A percentile compares a stretch with the other conserved stretches of the same genome.
Evolutionary conservation across 2,888 invertebrate species (phyloP).

Genomic region (Neria commutata): DNA sequence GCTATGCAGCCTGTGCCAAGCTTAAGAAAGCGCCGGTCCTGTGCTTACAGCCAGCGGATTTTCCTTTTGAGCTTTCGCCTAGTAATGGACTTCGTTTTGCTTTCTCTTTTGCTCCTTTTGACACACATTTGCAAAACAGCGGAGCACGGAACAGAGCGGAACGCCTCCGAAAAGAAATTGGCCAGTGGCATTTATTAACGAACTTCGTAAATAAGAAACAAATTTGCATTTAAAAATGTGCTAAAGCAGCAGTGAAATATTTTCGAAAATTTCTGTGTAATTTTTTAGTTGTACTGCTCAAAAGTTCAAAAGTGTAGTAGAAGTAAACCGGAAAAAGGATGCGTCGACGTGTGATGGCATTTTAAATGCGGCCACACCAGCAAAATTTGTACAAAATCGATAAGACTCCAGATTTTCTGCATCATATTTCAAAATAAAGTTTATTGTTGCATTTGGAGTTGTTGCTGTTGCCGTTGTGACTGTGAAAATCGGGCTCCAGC

Average conservation of each 20-base stretch:
- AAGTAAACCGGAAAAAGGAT: not conserved
- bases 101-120: constrained; percentile 32
- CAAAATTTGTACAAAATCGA: constrained; percentile 31
- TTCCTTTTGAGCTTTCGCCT: not conserved
- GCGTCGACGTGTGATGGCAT: not conserved
- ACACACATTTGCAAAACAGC: constrained; percentile 33
- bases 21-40: too few relatives aligned
- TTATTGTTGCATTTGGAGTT: not conserved
- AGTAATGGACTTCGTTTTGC: constrained; percentile 6
- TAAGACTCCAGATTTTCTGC: constrained; percentile 21
- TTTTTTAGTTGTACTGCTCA: not conserved
- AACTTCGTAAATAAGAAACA: constrained; percentile 35
- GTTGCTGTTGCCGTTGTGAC: too few relatives aligned
- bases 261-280: not conserved
- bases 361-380: not conserved
- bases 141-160: constrained; percentile 14
- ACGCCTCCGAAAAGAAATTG: constrained; percentile 31
- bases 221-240: constrained; percentile 31
- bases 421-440: constrained; percentile 3
- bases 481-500: too few relatives aligned
- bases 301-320: constrained; percentile 2
- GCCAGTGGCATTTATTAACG: constrained; percentile 28
- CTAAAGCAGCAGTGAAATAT: constrained; percentile 11
- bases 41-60: constrained; percentile 17
- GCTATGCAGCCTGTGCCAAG: too few relatives aligned